These are phyloP conservation scores for Calcarius ornatus DNA, from an alignment of 2,113 vertebrate genomes.

Conservation along the genomic window DNA sequence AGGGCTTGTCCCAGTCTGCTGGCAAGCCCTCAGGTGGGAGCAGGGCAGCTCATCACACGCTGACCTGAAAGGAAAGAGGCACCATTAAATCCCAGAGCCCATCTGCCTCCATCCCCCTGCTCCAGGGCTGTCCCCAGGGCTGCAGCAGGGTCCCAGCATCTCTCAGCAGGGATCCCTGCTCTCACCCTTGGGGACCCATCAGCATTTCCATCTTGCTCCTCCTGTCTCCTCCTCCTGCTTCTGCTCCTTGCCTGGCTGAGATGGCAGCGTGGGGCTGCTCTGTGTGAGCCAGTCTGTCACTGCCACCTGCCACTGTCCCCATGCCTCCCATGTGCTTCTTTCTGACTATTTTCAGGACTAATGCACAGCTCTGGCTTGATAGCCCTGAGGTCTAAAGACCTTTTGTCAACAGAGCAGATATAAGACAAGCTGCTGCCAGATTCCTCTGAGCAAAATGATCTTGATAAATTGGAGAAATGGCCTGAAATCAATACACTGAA, in stretches of 20 bases:
- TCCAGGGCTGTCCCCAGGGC: not conserved
- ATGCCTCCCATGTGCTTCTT: not conserved
- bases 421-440: conserved; percentile 37
- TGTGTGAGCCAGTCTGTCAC: not conserved
- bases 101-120: not conserved
- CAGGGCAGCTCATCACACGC: not conserved
- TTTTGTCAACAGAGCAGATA: conserved; percentile 49
- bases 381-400: conserved; percentile 21
- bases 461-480: conserved; percentile 64
- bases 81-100: not conserved
- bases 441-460: conserved; percentile 53
- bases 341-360: not conserved
- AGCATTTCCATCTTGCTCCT: not conserved
- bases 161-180: not conserved
- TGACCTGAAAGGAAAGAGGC: not conserved
- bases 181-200: not conserved
- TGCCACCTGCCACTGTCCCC: not conserved
- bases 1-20: not conserved
- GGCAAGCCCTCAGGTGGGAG: not conserved
- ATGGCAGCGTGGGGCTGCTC: not conserved
- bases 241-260: not conserved
- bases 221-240: not conserved
- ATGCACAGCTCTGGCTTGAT: not conserved
- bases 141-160: not conserved
- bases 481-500: conserved; percentile 57